Evolutionary conservation across 2,888 invertebrate genomes (phyloP).

Genomic region (Anoplius nigerrimus): DNA sequence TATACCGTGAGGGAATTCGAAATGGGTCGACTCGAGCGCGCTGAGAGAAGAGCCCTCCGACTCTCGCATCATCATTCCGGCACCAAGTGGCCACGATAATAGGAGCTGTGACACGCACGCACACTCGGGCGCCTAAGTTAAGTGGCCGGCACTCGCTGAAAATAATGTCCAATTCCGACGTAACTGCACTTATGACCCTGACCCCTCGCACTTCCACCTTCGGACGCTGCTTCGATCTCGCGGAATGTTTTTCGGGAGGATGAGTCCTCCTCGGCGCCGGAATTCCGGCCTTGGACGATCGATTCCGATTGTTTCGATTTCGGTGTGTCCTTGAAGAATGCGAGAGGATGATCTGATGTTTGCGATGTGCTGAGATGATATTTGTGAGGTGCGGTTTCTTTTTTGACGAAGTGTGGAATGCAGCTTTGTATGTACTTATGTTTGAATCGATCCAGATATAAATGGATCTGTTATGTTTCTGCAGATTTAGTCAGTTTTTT

Average conservation of each 20-base stretch:
- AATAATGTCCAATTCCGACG: conserved; percentile 64
- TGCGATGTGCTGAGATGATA: too few relatives aligned
- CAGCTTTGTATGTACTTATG: too few relatives aligned
- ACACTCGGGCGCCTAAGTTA: conserved; percentile 42
- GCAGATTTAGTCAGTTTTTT: too few relatives aligned
- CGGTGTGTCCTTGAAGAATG: too few relatives aligned
- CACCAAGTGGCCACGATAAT: conserved; percentile 65
- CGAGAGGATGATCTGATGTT: too few relatives aligned
- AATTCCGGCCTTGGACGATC: too few relatives aligned
- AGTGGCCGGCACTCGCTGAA: conserved; percentile 60
- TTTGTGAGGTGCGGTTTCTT: too few relatives aligned
- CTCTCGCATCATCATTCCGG: conserved; percentile 57
- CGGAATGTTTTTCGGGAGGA: conserved; percentile 17
- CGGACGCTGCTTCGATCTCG: conserved; percentile 41
- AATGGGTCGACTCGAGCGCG: conserved; percentile 33
- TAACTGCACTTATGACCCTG: conserved; percentile 62
- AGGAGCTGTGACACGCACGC: conserved; percentile 60
- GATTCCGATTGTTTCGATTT: too few relatives aligned
- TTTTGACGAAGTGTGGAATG: too few relatives aligned
- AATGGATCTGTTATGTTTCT: too few relatives aligned
- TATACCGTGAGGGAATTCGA: conserved; percentile 20
- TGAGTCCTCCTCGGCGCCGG: too few relatives aligned
- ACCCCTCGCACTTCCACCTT: conserved; percentile 55
- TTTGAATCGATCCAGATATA: too few relatives aligned
- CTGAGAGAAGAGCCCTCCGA: background rate